Evolutionary conservation across 2,113 vertebrate genomes (phyloP).

Genomic region (Aphelocoma coerulescens): DNA sequence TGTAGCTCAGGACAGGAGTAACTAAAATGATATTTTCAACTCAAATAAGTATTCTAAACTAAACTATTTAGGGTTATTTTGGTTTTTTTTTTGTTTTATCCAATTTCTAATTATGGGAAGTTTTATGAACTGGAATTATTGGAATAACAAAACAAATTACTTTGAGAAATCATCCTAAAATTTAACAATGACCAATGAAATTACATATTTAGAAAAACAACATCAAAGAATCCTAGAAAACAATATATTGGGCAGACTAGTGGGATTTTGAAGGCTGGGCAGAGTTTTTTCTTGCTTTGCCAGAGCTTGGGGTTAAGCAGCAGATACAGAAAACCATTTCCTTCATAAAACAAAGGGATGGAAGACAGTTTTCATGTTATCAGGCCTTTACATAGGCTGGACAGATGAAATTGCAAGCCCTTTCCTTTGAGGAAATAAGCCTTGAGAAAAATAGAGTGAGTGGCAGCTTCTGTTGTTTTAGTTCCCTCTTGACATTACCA

Average conservation of each 20-base stretch:
- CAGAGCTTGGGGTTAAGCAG: not conserved
- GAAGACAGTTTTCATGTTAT: not conserved
- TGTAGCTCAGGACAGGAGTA: not conserved
- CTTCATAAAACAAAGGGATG: not conserved
- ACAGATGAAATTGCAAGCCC: not conserved
- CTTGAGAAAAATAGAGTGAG: not conserved
- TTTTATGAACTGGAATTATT: not conserved
- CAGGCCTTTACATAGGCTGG: not conserved
- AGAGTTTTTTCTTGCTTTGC: not conserved
- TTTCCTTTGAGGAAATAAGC: not conserved
- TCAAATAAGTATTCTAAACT: not conserved
- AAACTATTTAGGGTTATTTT: not conserved
- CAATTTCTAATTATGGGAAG: not conserved
- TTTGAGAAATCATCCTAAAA: not conserved
- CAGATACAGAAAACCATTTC: not conserved
- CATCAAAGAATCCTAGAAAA: not conserved
- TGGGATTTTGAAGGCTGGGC: not conserved
- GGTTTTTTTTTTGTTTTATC: not conserved
- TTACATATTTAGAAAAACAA: not conserved
- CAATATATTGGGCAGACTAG: not conserved
- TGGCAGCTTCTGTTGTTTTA: not conserved
- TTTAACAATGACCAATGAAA: not conserved
- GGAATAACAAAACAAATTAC: not conserved
- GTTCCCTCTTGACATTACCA: not conserved
- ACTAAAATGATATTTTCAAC: not conserved